phyloP scores from a whole-genome alignment of 2,888 invertebrate genomes.

The Selenia dentaria region DNA sequence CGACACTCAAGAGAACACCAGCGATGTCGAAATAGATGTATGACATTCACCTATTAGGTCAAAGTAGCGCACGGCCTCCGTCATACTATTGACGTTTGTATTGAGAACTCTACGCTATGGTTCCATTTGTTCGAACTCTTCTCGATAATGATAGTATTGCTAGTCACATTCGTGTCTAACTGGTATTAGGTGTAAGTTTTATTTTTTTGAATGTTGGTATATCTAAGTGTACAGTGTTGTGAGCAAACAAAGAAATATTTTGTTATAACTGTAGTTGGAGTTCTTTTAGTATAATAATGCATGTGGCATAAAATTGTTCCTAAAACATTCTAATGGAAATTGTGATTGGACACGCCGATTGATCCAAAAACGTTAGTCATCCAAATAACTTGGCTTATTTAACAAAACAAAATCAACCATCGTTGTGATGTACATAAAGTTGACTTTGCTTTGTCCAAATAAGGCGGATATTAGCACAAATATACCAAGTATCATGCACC shows the following conservation, averaged over 20 bases:
- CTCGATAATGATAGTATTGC: constrained; percentile 42
- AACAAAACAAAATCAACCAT: too few species aligned
- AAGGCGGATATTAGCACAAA: too few species aligned
- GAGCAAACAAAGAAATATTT: constrained; percentile 1
- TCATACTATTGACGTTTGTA: constrained; percentile 31
- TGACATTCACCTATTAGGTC: constrained; percentile 62
- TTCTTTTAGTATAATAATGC: neutral
- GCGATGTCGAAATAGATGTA: constrained; percentile 77
- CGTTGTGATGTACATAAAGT: too few species aligned
- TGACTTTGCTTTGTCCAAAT: too few species aligned
- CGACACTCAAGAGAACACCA: constrained; percentile 56
- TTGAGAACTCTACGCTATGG: constrained; percentile 29
- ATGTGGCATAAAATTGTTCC: constrained; percentile 8
- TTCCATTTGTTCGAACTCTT: constrained; percentile 27
- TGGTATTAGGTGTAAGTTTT: constrained; percentile 48
- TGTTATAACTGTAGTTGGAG: neutral
- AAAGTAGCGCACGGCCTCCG: constrained; percentile 50
- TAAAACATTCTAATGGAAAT: constrained; percentile 9
- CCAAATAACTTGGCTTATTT: too few species aligned
- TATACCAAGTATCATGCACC: too few species aligned
- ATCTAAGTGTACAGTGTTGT: constrained; percentile 28
- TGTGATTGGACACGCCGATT: constrained; percentile 2
- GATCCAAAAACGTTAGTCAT: too few species aligned
- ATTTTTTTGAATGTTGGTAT: constrained; percentile 21
- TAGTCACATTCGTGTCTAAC: constrained; percentile 57